phyloP scores from a whole-genome alignment of 2,888 invertebrate species.

The Drosophila diplacantha region DNA sequence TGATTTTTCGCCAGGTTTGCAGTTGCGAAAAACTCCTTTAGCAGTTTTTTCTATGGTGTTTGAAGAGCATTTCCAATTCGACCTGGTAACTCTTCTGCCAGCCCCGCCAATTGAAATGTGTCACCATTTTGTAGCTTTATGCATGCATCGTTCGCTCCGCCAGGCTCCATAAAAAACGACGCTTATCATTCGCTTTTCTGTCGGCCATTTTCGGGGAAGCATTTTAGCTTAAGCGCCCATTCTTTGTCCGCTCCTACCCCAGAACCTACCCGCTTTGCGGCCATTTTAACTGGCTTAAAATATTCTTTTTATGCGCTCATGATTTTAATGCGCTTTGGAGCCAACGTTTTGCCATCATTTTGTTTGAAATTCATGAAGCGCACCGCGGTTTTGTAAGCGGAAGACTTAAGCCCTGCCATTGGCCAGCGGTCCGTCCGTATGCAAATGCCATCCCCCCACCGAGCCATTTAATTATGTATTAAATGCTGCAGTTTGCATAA shows the following conservation, averaged over 20 bases:
- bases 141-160: constrained; percentile 34
- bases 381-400: constrained; percentile 53
- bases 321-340: constrained; percentile 68
- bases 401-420: constrained; percentile 40
- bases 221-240: constrained; percentile 53
- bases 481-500: constrained; percentile 51
- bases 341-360: constrained; percentile 37
- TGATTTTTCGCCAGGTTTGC: neutral
- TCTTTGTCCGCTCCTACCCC: neutral
- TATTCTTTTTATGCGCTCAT: constrained; percentile 61
- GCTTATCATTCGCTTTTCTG: constrained; percentile 50
- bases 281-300: constrained; percentile 53
- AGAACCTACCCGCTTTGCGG: constrained; percentile 1
- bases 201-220: constrained; percentile 41
- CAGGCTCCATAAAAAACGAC: constrained; percentile 32
- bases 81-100: constrained; percentile 4
- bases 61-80: constrained; percentile 6
- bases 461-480: constrained; percentile 41
- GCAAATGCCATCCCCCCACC: constrained; percentile 30
- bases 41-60: accelerated
- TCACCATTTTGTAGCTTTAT: constrained; percentile 53
- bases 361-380: constrained; percentile 61
- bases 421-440: constrained; percentile 10
- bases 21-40: neutral
- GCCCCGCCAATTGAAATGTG: constrained; percentile 60